phyloP scores from a whole-genome alignment of 2,888 invertebrate genomes.

The Tupiocoris notatus region DNA sequence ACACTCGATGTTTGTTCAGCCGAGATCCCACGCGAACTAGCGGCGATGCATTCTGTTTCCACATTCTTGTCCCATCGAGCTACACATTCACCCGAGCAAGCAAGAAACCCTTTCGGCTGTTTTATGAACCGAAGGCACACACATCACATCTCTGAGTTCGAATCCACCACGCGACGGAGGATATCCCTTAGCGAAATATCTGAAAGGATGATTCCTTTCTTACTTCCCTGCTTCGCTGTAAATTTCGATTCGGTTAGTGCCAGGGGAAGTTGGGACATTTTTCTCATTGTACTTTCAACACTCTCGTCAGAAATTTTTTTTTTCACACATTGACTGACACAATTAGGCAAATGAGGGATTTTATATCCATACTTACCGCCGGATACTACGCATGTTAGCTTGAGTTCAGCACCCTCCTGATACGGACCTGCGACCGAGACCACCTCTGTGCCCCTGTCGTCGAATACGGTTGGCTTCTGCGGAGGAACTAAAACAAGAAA shows the following conservation, averaged over 20 bases:
- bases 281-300: too few relatives aligned
- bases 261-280: too few relatives aligned
- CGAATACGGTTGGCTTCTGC: slow-evolving; percentile 69
- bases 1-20: neutral
- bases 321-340: too few relatives aligned
- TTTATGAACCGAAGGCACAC: neutral
- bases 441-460: slow-evolving; percentile 66
- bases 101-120: neutral
- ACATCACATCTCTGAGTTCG: neutral
- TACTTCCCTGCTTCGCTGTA: too few relatives aligned
- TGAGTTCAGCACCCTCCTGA: slow-evolving; percentile 68
- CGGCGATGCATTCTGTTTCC: too few relatives aligned
- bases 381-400: slow-evolving; percentile 71
- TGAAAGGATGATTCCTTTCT: neutral
- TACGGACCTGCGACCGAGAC: slow-evolving; percentile 69
- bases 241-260: too few relatives aligned
- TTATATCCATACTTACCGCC: too few relatives aligned
- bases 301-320: too few relatives aligned
- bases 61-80: too few relatives aligned
- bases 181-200: neutral
- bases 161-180: too few relatives aligned
- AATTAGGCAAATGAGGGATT: too few relatives aligned
- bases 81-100: neutral
- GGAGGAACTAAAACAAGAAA: slow-evolving; percentile 65
- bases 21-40: neutral